Evolutionary conservation across 2,113 vertebrate species (phyloP), one percentile per base, ranked within the genome.

Genomic region (Leptobrachium leishanense): DNA sequence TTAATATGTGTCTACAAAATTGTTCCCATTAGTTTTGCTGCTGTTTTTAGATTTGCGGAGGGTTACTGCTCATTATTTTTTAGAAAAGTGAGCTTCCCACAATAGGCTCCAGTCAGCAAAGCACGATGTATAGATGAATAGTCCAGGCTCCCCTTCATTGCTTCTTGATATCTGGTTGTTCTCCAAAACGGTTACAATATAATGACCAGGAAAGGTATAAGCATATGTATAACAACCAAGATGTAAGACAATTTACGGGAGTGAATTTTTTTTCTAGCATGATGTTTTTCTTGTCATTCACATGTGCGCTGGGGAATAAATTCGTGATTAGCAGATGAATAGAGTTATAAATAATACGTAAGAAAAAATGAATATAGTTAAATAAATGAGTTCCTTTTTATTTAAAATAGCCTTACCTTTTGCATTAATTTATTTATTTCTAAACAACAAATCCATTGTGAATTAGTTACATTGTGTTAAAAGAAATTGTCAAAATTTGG

Each of bases 21-120:
- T 59, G 55, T 59, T 59, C 13, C 11, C 71, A 66, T 66, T 79
- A 66, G 31, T 54, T 31, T 79, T 66, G 46, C 88, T 87, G 88
- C 86, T 88, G 87, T 88, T 89, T 93, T 91, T 87, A 92, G 88
- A 89, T 85, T 82, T 86, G 85, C 83, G 84, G 68, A 84, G 82
- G 86, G 88, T 90, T 93, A 90, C 92, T 90, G 90, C 90, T 93
- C 91, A 92, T 92, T 92, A 93, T 93, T 90, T 93, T 85, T 82
- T 89, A 79, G 73, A 43, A 87, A 10, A 82, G 85, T 84, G 84
- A 89, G 87, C 88, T 86, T 84, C 88, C 85, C 78, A 84, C 85
- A 88, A 84, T 85, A 85, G 80, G 68, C 82, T 87, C 86, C 84
- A 86, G 86, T 66, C 88, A 89, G 86, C 87, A 87, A 82, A 85